These are phyloP conservation scores for Charanyca ferruginea DNA, from an alignment of 2,888 invertebrate species.

Conservation along the genomic window DNA sequence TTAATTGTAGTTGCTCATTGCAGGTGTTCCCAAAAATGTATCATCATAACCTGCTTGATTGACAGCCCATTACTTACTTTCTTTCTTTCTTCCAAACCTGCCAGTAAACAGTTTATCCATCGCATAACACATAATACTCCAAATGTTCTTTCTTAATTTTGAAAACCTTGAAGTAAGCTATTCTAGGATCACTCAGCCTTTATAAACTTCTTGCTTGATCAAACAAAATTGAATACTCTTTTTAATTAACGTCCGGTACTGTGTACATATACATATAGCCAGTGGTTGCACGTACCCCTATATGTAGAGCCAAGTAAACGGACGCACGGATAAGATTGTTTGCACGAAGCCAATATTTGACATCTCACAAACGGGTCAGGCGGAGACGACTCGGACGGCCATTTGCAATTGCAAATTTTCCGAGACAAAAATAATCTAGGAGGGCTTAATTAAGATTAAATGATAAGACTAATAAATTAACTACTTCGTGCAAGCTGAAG, in stretches of 20 bases:
- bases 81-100: constrained; percentile 3
- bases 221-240: constrained; percentile 36
- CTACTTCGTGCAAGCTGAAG: constrained; percentile 63
- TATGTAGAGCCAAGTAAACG: constrained; percentile 81
- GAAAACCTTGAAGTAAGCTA: constrained; percentile 40
- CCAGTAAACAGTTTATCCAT: constrained; percentile 17
- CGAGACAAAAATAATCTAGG: constrained; percentile 88
- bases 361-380: constrained; percentile 86
- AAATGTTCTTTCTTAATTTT: constrained; percentile 5
- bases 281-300: constrained; percentile 64
- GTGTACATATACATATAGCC: constrained; percentile 36
- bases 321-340: constrained; percentile 87
- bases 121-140: neutral
- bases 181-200: constrained; percentile 41
- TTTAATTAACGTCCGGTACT: constrained; percentile 50
- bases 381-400: constrained; percentile 80
- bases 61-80: constrained; percentile 14
- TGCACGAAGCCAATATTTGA: constrained; percentile 86
- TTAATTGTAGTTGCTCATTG: neutral
- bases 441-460: constrained; percentile 84
- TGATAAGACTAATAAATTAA: constrained; percentile 72
- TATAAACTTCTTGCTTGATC: constrained; percentile 28
- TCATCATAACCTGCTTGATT: constrained; percentile 12
- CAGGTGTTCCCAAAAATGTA: neutral
- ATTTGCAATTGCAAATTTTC: constrained; percentile 89